These are phyloP conservation scores for Anomalospiza imberbis DNA, from an alignment of 2,797 vertebrate species.

Conservation along the genomic window DNA sequence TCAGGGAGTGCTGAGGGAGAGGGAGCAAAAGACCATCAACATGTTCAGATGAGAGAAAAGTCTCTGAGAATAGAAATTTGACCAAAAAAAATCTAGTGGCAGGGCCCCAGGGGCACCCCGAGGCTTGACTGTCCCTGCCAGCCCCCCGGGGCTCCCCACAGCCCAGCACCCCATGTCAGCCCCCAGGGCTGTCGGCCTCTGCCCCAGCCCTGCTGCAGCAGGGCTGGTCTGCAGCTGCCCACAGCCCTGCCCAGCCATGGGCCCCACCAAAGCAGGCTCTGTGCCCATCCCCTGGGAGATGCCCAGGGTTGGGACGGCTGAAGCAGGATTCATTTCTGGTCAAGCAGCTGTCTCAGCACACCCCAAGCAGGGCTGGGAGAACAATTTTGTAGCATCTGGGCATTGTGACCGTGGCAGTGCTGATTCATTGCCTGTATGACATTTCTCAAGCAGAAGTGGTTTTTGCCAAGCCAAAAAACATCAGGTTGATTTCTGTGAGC, in stretches of 20 bases:
- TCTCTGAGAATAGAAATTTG: background rate
- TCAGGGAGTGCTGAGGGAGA: background rate
- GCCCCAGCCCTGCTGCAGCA: background rate
- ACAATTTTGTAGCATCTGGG: background rate
- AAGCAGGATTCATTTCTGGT: background rate
- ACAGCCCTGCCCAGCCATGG: background rate
- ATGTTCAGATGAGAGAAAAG: background rate
- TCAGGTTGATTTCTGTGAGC: background rate
- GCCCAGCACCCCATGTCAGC: accelerated
- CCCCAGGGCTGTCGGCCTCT: background rate
- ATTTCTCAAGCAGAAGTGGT: background rate
- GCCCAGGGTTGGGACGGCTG: background rate
- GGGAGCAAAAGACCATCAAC: background rate
- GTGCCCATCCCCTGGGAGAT: background rate
- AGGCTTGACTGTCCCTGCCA: background rate
- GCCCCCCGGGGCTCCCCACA: accelerated
- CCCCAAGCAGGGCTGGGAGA: background rate
- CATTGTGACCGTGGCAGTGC: background rate
- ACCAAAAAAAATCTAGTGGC: background rate
- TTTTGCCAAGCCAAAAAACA: background rate
- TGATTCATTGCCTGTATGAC: background rate
- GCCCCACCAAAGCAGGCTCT: background rate
- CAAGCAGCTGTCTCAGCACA: background rate
- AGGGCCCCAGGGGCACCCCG: accelerated
- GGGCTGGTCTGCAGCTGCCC: accelerated